These are phyloP conservation scores for Hedychridium roseum DNA, from an alignment of 2,888 invertebrate species.

Conservation along the genomic window DNA sequence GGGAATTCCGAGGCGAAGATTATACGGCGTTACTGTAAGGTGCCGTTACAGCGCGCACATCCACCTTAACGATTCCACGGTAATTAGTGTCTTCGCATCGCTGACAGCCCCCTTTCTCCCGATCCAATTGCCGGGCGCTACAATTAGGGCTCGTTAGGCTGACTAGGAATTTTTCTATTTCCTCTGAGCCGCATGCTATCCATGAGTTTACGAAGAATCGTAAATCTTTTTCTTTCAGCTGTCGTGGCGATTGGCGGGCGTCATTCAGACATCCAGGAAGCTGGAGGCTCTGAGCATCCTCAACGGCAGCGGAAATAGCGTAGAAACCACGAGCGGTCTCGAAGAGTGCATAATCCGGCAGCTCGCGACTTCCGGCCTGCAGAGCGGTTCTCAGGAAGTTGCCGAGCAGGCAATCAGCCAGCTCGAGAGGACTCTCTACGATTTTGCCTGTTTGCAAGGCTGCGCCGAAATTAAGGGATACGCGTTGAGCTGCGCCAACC, in stretches of 20 bases:
- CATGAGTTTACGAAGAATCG: too few relatives aligned
- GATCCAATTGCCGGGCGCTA: too few relatives aligned
- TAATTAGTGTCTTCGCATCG: too few relatives aligned
- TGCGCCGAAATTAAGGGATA: slow-evolving; percentile 83
- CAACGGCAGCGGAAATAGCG: slow-evolving; percentile 37
- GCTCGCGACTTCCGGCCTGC: slow-evolving; percentile 49
- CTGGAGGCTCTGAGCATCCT: slow-evolving; percentile 50
- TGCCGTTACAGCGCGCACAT: too few relatives aligned
- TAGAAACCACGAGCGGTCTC: slow-evolving; percentile 32
- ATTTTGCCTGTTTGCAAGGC: slow-evolving; percentile 87
- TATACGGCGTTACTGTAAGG: too few relatives aligned
- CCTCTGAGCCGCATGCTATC: too few relatives aligned
- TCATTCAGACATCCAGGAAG: slow-evolving; percentile 50
- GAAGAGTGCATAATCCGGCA: slow-evolving; percentile 55
- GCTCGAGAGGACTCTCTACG: slow-evolving; percentile 89
- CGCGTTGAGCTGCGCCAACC: slow-evolving; percentile 81
- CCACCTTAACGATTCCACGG: too few relatives aligned
- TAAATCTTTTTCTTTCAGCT: slow-evolving; percentile 37
- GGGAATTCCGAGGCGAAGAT: too few relatives aligned
- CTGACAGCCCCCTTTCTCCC: too few relatives aligned
- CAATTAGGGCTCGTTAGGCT: neutral
- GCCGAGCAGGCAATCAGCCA: slow-evolving; percentile 63
- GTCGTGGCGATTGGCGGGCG: slow-evolving; percentile 56
- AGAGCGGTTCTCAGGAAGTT: slow-evolving; percentile 52
- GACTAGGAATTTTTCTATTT: neutral